Evolutionary conservation across 2,797 vertebrate genomes (phyloP), one percentile per base, ranked within the genome.

Genomic region (Pantherophis vulpinus): DNA sequence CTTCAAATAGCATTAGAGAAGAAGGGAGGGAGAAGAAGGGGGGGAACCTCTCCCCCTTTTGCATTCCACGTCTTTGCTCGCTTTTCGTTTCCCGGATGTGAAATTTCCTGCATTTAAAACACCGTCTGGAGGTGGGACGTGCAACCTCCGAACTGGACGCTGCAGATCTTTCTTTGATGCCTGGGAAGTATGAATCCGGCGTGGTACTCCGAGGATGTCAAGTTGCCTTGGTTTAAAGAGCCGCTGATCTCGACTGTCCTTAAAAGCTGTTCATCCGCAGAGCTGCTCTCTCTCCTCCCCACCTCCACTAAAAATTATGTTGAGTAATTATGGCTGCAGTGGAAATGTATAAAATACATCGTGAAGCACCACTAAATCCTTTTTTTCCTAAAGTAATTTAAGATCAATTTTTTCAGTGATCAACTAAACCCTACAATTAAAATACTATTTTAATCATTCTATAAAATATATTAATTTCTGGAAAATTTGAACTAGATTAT

Each of bases 21-120:
- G 92, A 93, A 91, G 0, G 37, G 87, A 94, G 61, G 8, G 92
- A 51, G 91, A 60, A 74, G 54, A 32, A 58, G 18, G 93, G 93
- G 92, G 90, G 0, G 25, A 86, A 89, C 47, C 2, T 23, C 95
- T 18, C 37, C 42, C 51, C 95, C 95, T 60, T 91, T 97, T 97
- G 96, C 97, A 97, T 97, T 98, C 98, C 98, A 98, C 98, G 97
- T 98, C 96, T 98, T 96, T 97, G 97, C 97, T 97, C 97, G 94
- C 97, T 95, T 97, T 96, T 93, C 96, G 96, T 98, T 97, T 97
- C 98, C 98, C 98, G 98, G 98, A 98, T 98, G 98, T 98, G 96
- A 95, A 90, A 94, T 94, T 93, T 95, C 94, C 95, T 95, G 96
- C 96, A 95, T 96, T 86, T 97, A 95, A 94, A 95, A 29, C 93